Base-by-base conservation (phyloP, 1,140 invertebrate genomes). In the Psix sp. region DNA sequence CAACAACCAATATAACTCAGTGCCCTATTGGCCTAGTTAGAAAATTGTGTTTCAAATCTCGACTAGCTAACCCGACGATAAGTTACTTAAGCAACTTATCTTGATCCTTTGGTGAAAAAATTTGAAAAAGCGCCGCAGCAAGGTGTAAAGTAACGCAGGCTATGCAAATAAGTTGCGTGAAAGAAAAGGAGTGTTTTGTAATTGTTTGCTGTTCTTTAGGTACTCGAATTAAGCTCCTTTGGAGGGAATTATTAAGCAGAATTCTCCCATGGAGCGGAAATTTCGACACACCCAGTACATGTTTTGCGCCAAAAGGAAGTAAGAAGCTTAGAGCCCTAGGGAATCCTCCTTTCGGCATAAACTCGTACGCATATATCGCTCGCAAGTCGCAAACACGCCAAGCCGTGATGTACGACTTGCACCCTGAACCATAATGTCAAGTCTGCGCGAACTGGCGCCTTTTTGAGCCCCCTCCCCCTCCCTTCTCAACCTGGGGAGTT, bases 231-330 rank as follows among this genome's bases (percentile, higher is more conserved):
- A 74, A 67, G 62, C 70, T 74, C 31, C 62, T 74, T 67, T 45
- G 5, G 40, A 51, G 49, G 29, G 60, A 72, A 72, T 72, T 73
- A 73, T 60, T 66, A 66, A 66, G 31, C 36, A 15, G 46, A n/a
- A 29, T 33, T 17, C 35, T 39, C 56, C 40, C 43, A 56, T 66
- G 20, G 40, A 60, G 70, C 48, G 52, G 70, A 66, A 66, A 62
- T 74, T 74, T 74, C 62, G 70, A 74, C 70, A 74, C 70, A 74
- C 70, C 70, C 62, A 74, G 56, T 62, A 74, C 70, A 56, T 43
- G 62, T 67, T 24, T 20, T 17, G 24, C 68, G 38, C 16, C 39
- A 29, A 65, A 60, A 59, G 57, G 60, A 72, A 72, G 42, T 74
- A 74, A 74, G 70, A 40, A 60, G 70, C 70, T 74, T 74, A 74